Evolutionary conservation across 92 coral and sea anemone species (phyloP), one percentile per base, ranked within the genome.

Genomic region (Galaxea fascicularis): DNA sequence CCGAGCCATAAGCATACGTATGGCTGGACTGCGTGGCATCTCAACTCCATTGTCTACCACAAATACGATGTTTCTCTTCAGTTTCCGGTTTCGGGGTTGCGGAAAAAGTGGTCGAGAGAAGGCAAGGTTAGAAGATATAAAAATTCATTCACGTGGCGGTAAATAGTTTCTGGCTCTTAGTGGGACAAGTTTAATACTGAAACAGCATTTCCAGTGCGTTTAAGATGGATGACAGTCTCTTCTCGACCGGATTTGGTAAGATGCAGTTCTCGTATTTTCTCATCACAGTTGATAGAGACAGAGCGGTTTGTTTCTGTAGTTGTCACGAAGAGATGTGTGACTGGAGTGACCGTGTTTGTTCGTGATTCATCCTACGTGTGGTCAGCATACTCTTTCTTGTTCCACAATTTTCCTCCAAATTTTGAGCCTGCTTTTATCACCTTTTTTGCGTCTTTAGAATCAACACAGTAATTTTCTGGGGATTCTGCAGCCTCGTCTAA

Each of bases 351-450:
- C 4, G 90, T 85, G 57, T 89, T 79, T 4, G 74, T 79, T 16
- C 87, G 1, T 11, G 85, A 82, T 45, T 85, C 87, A 49, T 89
- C 90, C 22, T 57, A 85, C 6, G 85, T 82, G 54, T 89, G 93
- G 82, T 89, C 93, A 24, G 49, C 82, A 75, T 78, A 79, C 10
- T 35, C 56, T 0, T 65, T 63, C 10, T 51, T 56, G 39, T 64
- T 90, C 93, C 93, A 90, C 35, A 39, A 54, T 46, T 81, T 85
- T 8, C 89, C 79, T 16, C 74, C 25, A 58, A 9, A 47, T 13
- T 63, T 82, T 67, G 29, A 52, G 71, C 76, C 51, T 22, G 90
- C 41, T 46, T 88, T 64, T 17, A 90, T 57, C 9, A 71, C 29
- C 10, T 45, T 64, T 35, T 82, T 82, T 3, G 88, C 83, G 30